Base-by-base conservation (phyloP, 2,888 invertebrate species). In the Heteromyza rotundicornis region DNA sequence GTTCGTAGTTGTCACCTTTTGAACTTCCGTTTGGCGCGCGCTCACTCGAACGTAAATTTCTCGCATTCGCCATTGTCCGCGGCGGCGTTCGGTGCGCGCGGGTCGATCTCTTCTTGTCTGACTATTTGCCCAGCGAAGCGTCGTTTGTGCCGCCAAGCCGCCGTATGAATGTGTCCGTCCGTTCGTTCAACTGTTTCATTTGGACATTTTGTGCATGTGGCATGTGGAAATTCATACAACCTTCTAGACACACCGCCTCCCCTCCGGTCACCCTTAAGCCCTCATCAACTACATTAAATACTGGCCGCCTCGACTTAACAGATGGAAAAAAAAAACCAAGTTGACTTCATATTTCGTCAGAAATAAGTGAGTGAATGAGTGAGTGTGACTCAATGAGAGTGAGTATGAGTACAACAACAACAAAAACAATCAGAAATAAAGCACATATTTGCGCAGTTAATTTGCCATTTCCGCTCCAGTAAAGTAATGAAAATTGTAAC, bases 391-490 rank as follows among this genome's bases (percentile, higher is more conserved):
- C 40, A 40, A 7, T 40, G 40, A 10, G 40, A 40, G 10, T 40
- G 40, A n/a, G 40, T 40, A n/a, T 3, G 14, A 40, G 14, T 14
- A n/a, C 10, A 27, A 27, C 27, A 40, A 40, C n/a, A 40, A n/a
- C 40, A 40, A 40, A 10, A 49, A 27, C 19, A 24, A 20, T 8
- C 17, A 59, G 14, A 40, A 40, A 40, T 12, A 47, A 47, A 47
- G 16, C 16, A 3, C 16, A 68, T 71, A 70, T 75, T 76, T 76
- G 71, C 70, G 72, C 73, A 72, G 73, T 75, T 75, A 75, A 76
- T 75, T 75, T 75, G 75, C 71, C 74, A 75, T 74, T 75, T 75
- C 75, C 75, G 75, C 73, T 70, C 68, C 61, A 75, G 71, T 70
- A 68, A 72, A 76, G 69, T 70, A 72, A 75, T 72, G 74, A 72